Base-by-base conservation (phyloP, 2,113 vertebrate genomes). In the Leucoraja erinaceus region DNA sequence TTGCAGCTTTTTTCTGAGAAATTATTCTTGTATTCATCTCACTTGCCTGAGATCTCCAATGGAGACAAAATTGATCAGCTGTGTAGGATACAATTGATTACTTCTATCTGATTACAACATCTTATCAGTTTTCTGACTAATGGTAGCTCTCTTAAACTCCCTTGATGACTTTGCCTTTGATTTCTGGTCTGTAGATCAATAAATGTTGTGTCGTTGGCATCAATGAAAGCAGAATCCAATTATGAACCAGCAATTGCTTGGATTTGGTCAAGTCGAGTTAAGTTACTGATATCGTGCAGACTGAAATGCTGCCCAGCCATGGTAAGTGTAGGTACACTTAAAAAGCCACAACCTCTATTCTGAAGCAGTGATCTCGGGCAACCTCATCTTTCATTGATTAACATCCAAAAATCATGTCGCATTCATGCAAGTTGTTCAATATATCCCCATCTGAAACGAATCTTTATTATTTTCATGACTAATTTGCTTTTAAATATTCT, bases 61-160 rank as follows among this genome's bases (percentile, higher is more conserved):
- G 12, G 3, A 66, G 59, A 63, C 83, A 63, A 31, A 81, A 88
- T 88, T 88, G 83, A 88, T 63, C 83, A 88, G 28, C 59, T 88
- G 59, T n/a, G 14, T 28, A 66, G 83, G 83, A 63, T 0, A 31
- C 83, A 63, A 88, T 88, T 88, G 83, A 88, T 66, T 61, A 88
- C 56, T 59, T 66, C 59, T 88, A 63, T 88, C 59, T 88, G 83
- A 88, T 88, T 88, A 88, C 83, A 88, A 16, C 83, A 18, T 88
- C 61, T 88, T 31, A 88, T 63, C 83, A 88, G 61, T 66, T 88
- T 63, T 63, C 83, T 88, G 59, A 88, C 28, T n/a, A 63, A 88
- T 14, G 59, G 83, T 31, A n/a, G 28, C 28, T 63, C 59, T 88
- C 59, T 88, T 88, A 88, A 88, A 18, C 59, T 88, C 14, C 83